These are phyloP conservation scores for Leptinotarsa texana DNA, from an alignment of 1,140 invertebrate species.

Conservation along the genomic window DNA sequence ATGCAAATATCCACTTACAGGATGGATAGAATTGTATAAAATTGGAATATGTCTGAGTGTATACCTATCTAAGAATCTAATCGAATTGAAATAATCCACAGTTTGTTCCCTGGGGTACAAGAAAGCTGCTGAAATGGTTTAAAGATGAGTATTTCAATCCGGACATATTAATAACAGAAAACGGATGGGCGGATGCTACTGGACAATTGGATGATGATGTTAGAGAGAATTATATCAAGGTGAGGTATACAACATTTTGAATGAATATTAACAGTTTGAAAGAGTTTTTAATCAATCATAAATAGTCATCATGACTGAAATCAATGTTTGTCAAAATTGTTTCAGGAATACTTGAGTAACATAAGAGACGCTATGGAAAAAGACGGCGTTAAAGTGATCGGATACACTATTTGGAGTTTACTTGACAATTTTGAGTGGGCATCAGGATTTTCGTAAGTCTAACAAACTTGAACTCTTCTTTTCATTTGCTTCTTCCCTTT, in stretches of 20 bases:
- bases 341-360: conserved; percentile 53
- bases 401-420: conserved; percentile 66
- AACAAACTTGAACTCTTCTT: background rate
- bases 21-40: too few relatives aligned
- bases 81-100: background rate
- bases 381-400: conserved; percentile 54
- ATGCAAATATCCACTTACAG: too few relatives aligned
- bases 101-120: conserved; percentile 64
- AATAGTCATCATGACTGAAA: too few relatives aligned
- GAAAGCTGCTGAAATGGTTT: conserved; percentile 66
- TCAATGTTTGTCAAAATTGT: background rate
- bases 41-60: too few relatives aligned
- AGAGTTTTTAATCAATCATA: too few relatives aligned
- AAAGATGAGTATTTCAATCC: conserved; percentile 64
- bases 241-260: background rate
- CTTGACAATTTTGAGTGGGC: conserved; percentile 71
- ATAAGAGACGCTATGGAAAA: conserved; percentile 52
- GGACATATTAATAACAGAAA: conserved; percentile 68
- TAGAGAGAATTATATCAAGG: conserved; percentile 28
- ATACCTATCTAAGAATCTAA: background rate
- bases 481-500: background rate
- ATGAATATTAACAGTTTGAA: too few relatives aligned
- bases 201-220: conserved; percentile 42
- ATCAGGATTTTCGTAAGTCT: conserved; percentile 53
- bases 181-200: conserved; percentile 62